Evolutionary conservation across 1,140 invertebrate species (phyloP), one percentile per base, ranked within the genome.

Genomic region (Bombus polaris): DNA sequence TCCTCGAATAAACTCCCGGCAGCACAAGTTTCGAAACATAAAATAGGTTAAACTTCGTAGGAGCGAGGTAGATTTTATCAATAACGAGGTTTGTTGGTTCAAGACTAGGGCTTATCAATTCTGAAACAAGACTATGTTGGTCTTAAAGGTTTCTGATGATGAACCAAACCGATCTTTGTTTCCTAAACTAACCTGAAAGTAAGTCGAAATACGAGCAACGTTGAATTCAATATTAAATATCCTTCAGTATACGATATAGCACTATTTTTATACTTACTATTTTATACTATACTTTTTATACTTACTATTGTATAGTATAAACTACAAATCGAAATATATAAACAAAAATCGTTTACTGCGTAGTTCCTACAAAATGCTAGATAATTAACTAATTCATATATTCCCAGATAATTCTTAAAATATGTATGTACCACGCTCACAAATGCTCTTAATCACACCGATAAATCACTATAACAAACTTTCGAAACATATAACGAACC

Each of bases 41-140:
- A 80, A 80, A 80, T 80, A 53, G 25, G 44, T 80, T 53, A 70
- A 80, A 80, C 35, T 53, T 70, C 32, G 25, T 22, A n/a, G 42
- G 8, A 37, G 44, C n/a, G 8, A 28, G 32, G 35, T 70, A 80
- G 65, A 80, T 70, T 80, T 80, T 37, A 53, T 70, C 44, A 68
- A 47, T 37, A 70, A 80, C 42, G 25, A 68, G 66, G 35, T 80
- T 80, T 70, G 66, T 53, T 68, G 44, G 12, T 32, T 37, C 65
- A 25, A 47, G 62, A 35, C 62, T 18, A 12, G 15, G 37, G 25
- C 53, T 70, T 53, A 70, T 80, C 62, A 53, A 68, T 70, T 47
- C 66, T 39, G 62, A 47, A 68, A 62, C 65, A 37, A 37, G 32
- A 68, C 42, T 47, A 37, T 53, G 62, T 47, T 68, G 42, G 62